Conservation (phyloP, 2,888 invertebrate genomes). For the Scaptomyza flava region DNA sequence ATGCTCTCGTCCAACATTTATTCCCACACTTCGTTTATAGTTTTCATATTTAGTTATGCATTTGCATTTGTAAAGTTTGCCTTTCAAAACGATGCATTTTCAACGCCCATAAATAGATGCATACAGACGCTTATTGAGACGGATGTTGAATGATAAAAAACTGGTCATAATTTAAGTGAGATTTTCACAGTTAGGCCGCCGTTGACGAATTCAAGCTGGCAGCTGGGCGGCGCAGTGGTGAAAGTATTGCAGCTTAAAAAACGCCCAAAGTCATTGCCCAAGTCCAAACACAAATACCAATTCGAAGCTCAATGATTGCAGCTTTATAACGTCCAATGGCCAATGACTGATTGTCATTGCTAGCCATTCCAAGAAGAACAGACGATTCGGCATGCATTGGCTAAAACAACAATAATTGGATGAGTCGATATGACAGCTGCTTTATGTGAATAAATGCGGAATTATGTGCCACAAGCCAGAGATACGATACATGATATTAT, state of each 20-base stretch:
- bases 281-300: slow-evolving; percentile 4
- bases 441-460: slow-evolving; percentile 62
- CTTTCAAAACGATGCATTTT: slow-evolving; percentile 19
- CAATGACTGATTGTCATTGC: slow-evolving; percentile 30
- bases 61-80: slow-evolving; percentile 16
- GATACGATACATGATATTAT: slow-evolving; percentile 42
- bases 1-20: neutral
- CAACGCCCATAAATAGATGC: slow-evolving; percentile 25
- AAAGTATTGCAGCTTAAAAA: slow-evolving; percentile 42
- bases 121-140: slow-evolving; percentile 17
- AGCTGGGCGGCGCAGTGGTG: slow-evolving; percentile 26
- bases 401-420: slow-evolving; percentile 12
- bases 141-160: slow-evolving; percentile 52
- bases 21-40: neutral
- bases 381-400: slow-evolving; percentile 45
- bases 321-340: slow-evolving; percentile 16
- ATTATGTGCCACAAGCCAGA: slow-evolving; percentile 19
- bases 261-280: slow-evolving; percentile 7
- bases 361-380: slow-evolving; percentile 26
- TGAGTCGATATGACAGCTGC: slow-evolving; percentile 33
- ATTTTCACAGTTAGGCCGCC: slow-evolving; percentile 51
- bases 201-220: slow-evolving; percentile 38
- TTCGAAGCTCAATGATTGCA: neutral
- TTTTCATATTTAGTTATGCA: slow-evolving; percentile 4
- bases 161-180: slow-evolving; percentile 47